Evolutionary conservation across 2,797 vertebrate species (phyloP).

Genomic region (Acanthurus lineatus): DNA sequence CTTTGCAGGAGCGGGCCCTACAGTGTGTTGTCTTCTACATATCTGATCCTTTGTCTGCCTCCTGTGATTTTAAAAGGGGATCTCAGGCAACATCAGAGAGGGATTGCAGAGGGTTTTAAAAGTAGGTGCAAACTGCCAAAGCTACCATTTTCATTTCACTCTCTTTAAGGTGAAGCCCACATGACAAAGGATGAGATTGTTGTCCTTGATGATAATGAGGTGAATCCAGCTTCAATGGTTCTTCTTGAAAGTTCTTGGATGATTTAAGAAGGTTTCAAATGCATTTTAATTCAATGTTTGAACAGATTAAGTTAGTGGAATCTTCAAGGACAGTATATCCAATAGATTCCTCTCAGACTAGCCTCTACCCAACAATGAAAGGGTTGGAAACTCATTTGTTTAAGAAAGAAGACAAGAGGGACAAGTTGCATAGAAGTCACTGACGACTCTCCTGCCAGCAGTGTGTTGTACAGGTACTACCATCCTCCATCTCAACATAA

Average conservation of each 20-base stretch:
- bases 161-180: slow-evolving; percentile 31
- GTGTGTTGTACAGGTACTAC: too few species aligned
- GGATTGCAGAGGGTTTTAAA: slow-evolving; percentile 15
- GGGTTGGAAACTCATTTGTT: neutral
- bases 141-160: neutral
- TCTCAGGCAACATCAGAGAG: slow-evolving; percentile 22
- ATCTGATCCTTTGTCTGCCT: slow-evolving; percentile 54
- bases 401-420: neutral
- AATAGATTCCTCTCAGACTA: slow-evolving; percentile 21
- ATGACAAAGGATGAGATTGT: slow-evolving; percentile 7
- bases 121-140: slow-evolving; percentile 2
- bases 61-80: slow-evolving; percentile 44
- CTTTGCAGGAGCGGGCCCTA: slow-evolving; percentile 33
- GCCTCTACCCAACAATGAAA: neutral
- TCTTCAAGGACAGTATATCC: slow-evolving; percentile 11
- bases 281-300: neutral
- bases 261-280: neutral
- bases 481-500: neutral
- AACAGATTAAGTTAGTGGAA: slow-evolving; percentile 52
- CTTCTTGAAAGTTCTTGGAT: neutral
- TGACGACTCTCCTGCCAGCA: too few species aligned
- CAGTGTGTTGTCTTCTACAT: slow-evolving; percentile 50
- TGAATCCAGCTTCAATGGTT: neutral
- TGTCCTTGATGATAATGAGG: slow-evolving; percentile 10
- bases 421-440: neutral